phyloP scores from a whole-genome alignment of 2,113 vertebrate species.

The Tautogolabrus adspersus region DNA sequence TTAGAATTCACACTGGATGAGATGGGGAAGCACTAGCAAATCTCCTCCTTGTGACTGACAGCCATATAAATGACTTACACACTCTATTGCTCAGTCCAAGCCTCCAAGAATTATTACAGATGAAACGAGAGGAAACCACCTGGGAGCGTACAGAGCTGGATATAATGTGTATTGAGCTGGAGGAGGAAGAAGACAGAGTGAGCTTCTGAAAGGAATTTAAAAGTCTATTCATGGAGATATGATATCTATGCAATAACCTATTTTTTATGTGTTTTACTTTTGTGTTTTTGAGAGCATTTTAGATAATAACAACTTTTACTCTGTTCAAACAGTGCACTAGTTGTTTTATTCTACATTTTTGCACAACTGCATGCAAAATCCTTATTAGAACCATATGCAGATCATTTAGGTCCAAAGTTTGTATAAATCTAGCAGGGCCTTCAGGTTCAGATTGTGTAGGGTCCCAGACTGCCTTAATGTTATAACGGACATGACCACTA shows the following conservation, averaged over 20 bases:
- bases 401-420: no score
- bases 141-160: constrained; percentile 29
- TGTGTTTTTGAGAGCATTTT: not conserved
- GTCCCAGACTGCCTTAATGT: no score
- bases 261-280: not conserved
- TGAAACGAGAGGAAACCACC: constrained; percentile 36
- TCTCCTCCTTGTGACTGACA: constrained; percentile 45
- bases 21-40: not conserved
- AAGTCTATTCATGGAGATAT: constrained; percentile 29
- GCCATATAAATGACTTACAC: constrained; percentile 38
- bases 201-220: constrained; percentile 26
- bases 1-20: not conserved
- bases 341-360: no score
- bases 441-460: no score
- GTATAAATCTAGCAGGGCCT: no score
- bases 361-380: no score
- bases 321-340: no score
- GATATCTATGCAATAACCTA: constrained; percentile 1
- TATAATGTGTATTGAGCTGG: constrained; percentile 26
- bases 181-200: constrained; percentile 20
- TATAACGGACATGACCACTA: no score
- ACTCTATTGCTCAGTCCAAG: constrained; percentile 1
- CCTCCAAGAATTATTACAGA: constrained; percentile 45
- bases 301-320: not conserved
- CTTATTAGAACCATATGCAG: no score